Conservation (phyloP, 2,797 vertebrate species). For the Danio jaintianensis region DNA sequence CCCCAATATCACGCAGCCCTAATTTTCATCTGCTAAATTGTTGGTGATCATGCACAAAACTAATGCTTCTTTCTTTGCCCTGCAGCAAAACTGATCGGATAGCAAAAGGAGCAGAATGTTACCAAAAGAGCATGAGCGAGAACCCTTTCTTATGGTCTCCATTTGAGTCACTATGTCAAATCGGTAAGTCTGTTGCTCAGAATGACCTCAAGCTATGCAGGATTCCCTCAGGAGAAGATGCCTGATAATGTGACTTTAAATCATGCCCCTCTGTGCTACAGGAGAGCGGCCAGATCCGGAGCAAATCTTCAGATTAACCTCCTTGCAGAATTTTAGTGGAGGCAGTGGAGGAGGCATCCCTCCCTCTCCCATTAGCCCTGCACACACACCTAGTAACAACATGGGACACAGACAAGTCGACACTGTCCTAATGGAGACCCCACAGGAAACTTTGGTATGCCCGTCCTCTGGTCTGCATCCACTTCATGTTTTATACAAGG, state of each 20-base stretch:
- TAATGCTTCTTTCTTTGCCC: conserved; percentile 3
- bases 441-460: conserved; percentile 95
- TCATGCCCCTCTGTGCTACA: conserved; percentile 60
- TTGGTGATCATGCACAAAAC: background rate
- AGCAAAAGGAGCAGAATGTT: conserved; percentile 98
- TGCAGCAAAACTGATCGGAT: conserved; percentile 96
- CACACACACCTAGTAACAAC: conserved; percentile 88
- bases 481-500: background rate
- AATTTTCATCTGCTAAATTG: background rate
- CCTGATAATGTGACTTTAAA: background rate
- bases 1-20: too few species aligned
- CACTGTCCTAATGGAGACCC: conserved; percentile 94
- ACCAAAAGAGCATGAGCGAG: conserved; percentile 97
- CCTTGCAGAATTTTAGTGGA: conserved; percentile 90
- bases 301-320: conserved; percentile 95
- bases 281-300: conserved; percentile 98
- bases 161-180: conserved; percentile 96
- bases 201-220: background rate
- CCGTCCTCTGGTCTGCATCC: background rate
- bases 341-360: conserved; percentile 69
- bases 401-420: conserved; percentile 87
- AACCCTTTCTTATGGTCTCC: conserved; percentile 99
- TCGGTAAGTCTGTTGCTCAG: conserved; percentile 80
- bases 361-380: conserved; percentile 87
- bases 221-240: background rate